Base-by-base conservation (phyloP, 2,113 vertebrate genomes). In the Hystrix brachyura region DNA sequence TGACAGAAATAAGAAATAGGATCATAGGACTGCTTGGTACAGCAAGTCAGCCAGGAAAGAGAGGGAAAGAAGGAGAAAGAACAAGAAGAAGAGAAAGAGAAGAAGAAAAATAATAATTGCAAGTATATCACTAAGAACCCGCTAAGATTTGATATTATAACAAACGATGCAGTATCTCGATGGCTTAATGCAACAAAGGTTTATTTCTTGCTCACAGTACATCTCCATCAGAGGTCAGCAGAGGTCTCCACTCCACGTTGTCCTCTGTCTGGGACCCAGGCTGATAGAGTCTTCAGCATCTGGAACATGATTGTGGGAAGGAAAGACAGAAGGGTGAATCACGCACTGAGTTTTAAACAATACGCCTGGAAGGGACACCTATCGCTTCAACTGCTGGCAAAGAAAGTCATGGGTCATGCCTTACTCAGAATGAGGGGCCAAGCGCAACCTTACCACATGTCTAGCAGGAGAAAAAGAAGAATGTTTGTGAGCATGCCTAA, bases 1-100 rank as follows among this genome's bases (percentile, higher is more conserved):
- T 98, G 98, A 98, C 97, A 97, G 98, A 98, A 91, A 81, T 94
- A 98, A 98, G 78, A 91, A 92, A 88, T 59, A 60, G 69, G 62
- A 60, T 89, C 81, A 48, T 57, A 55, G 83, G 85, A 78, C 25
- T 64, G 27, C 51, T 43, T 51, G 78, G n/a, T 67, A 91, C 60
- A 96, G 17, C 55, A 71, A 48, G 55, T 79, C 29, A 57, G 46
- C 27, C 17, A 5, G 19, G 32, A 57, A 32, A 9, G 17, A 1
- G 13, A 25, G 1, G 21, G 57, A 38, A 7, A 53, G 2, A 19
- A 59, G 7, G 21, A 46, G 5, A 29, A 87, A 34, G 14, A 82
- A 13, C 0, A 23, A 38, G 23, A 23, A 21, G 64, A 38, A 14
- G 29, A 74, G 18, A 18, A 46, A 3, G 59, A 60, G 21, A 55